These are phyloP conservation scores for Mormyrops attenuatus DNA, from an alignment of 2,797 vertebrate species.

Conservation along the genomic window DNA sequence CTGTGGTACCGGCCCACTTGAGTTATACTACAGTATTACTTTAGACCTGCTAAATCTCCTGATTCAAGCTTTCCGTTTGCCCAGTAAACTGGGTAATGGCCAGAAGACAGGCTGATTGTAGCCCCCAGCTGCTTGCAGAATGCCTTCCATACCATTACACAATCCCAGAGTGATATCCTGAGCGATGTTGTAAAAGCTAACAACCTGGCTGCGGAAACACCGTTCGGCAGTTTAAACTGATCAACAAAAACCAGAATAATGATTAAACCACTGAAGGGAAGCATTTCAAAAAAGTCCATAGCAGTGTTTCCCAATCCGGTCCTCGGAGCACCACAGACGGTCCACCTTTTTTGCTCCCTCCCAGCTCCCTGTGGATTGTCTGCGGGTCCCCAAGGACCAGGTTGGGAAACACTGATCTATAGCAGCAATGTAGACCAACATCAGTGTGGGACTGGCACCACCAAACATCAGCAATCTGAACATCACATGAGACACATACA, in stretches of 20 bases:
- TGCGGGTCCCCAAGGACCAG: neutral
- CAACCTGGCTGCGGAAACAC: neutral
- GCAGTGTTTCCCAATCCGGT: neutral
- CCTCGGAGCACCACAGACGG: neutral
- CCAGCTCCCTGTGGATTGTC: neutral
- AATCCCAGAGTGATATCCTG: neutral
- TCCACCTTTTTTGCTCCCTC: neutral
- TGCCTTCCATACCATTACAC: neutral
- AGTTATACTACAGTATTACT: neutral
- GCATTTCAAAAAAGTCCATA: neutral
- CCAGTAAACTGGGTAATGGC: neutral
- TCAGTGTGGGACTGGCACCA: neutral
- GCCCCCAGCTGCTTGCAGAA: neutral
- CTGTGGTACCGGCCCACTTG: neutral
- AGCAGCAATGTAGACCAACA: neutral
- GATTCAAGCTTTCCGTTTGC: neutral
- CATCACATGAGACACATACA: neutral
- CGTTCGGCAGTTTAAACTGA: neutral
- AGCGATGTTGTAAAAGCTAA: neutral
- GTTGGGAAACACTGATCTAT: neutral
- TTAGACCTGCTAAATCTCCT: neutral
- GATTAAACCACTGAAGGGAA: neutral
- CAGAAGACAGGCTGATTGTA: neutral
- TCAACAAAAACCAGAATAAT: neutral
- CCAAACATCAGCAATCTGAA: neutral